phyloP scores from a whole-genome alignment of 2,113 vertebrate genomes.

The Syngnathus typhle region DNA sequence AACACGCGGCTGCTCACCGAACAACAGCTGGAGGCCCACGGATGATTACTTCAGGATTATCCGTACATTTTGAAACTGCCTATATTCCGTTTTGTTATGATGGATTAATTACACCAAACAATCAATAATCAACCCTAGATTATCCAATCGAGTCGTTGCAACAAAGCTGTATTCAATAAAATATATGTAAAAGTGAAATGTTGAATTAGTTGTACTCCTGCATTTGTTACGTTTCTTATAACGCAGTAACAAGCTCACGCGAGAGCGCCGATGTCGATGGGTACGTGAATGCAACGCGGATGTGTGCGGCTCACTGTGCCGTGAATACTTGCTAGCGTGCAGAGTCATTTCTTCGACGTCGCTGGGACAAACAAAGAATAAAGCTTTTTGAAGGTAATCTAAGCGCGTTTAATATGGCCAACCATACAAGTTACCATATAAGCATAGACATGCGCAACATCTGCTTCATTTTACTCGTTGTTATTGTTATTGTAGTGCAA shows the following conservation, averaged over 20 bases:
- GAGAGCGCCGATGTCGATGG: neutral
- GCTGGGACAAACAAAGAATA: neutral
- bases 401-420: neutral
- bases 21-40: neutral
- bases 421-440: too few relatives aligned
- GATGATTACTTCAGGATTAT: neutral
- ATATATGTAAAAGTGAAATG: neutral
- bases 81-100: neutral
- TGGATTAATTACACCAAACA: neutral
- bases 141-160: too few relatives aligned
- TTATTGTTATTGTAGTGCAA: neutral
- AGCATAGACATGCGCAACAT: neutral
- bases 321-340: conserved; percentile 2
- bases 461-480: neutral
- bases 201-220: neutral
- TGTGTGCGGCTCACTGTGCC: neutral
- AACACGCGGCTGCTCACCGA: neutral
- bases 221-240: neutral
- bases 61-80: neutral
- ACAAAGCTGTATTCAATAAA: neutral
- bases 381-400: conserved; percentile 29
- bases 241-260: neutral
- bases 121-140: too few relatives aligned
- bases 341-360: conserved; percentile 6
- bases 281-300: conserved; percentile 24